phyloP scores from a whole-genome alignment of 1,140 invertebrate species.

The Epicauta chinensis region DNA sequence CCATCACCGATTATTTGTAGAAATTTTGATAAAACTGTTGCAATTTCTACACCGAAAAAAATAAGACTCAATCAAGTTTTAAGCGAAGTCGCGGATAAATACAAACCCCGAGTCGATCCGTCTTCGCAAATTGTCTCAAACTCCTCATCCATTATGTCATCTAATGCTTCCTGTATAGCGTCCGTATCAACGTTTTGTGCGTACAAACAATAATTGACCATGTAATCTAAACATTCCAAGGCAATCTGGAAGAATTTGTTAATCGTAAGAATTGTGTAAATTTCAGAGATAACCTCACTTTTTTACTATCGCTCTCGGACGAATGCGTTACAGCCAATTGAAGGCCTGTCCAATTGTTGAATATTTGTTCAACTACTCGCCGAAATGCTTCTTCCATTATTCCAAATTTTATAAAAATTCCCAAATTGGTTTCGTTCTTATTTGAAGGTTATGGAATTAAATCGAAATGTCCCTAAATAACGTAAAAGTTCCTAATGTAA shows the following conservation, averaged over 20 bases:
- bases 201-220: slow-evolving; percentile 52
- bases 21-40: slow-evolving; percentile 44
- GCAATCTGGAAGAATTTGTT: slow-evolving; percentile 45
- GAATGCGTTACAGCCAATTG: slow-evolving; percentile 59
- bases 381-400: slow-evolving; percentile 43
- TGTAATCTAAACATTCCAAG: slow-evolving; percentile 52
- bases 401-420: no score
- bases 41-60: slow-evolving; percentile 42
- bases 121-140: slow-evolving; percentile 61
- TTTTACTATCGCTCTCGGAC: slow-evolving; percentile 57
- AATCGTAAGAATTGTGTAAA: neutral
- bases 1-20: slow-evolving; percentile 41
- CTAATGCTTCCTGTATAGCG: slow-evolving; percentile 52
- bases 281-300: slow-evolving; percentile 40
- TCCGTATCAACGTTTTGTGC: slow-evolving; percentile 49
- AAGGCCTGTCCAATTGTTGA: slow-evolving; percentile 59
- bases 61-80: no score
- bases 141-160: slow-evolving; percentile 59
- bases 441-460: no score
- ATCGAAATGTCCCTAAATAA: no score
- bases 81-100: no score
- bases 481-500: no score
- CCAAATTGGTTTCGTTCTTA: no score
- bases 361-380: slow-evolving; percentile 52
- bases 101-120: slow-evolving; percentile 50